Base-by-base conservation (phyloP, 2,113 vertebrate genomes). In the Vanacampus margaritifer region DNA sequence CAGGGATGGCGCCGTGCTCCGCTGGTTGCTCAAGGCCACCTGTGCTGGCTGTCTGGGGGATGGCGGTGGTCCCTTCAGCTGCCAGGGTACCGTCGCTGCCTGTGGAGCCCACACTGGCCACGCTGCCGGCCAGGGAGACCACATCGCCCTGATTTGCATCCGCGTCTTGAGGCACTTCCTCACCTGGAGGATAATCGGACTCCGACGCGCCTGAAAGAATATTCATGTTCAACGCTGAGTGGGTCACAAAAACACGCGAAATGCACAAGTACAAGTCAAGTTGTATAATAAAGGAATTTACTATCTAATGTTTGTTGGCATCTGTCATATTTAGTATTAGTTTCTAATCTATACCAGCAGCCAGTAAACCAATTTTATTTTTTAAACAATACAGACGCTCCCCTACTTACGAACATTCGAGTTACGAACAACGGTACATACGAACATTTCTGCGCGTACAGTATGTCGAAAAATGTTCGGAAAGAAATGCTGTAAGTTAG, bases 181-280 rank as follows among this genome's bases (percentile, higher is more conserved):
- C 95, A 0, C 95, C 95, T 0, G 95, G 92, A 0, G 93, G 93
- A 77, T 93, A 98, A 84, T 98, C 97, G 1, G 88, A 91, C 74
- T 98, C 95, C 45, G 93, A 91, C 79, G 94, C 95, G 57, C 96
- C 97, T 99, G 81, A 74, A 67, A 41, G 0, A n/a, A 54, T 0
- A 59, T 12, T 14, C 6, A 4, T 12, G 37, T 14, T 32, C 8
- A 24, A 8, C 4, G 45, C 28, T 1, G 0, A 14, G 13, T 10
- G 39, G 14, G 19, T 14, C 5, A 59, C 5, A 0, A 14, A 32
- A 1, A n/a, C 13, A 3, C 28, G 2, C 28, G 4, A 32, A 32
- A 32, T 32, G 28, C 28, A 32, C 28, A 32, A 2, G 28, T 32
- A 32, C 28, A 39, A 39, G 37, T 39, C 39, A 41, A 41, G 39